Base-by-base conservation (phyloP, 2,113 vertebrate species). In the Irena cyanogastra region DNA sequence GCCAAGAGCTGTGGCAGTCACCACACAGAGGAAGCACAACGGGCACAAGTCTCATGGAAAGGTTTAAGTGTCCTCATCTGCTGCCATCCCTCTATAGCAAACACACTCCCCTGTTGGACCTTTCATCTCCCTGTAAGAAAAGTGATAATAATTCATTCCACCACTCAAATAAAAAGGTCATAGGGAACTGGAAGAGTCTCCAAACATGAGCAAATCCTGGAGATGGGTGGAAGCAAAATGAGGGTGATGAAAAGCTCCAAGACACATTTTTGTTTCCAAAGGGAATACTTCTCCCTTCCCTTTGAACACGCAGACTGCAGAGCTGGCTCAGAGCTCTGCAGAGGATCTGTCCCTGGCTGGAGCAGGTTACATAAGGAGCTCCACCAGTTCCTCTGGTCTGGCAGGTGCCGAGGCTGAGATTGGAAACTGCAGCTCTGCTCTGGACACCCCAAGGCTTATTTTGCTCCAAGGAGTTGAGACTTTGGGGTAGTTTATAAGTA, bases 311-410 rank as follows among this genome's bases (percentile, higher is more conserved):
- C 83, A 2, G 5, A 89, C 90, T 91, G 95, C 96, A 95, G 95
- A 76, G 85, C 70, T 41, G 83, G 94, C 94, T 93, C 19, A 2
- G 52, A 93, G 96, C 92, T 94, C 94, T 95, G 93, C 90, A 22
- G 96, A 96, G 93, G 95, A 93, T 88, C 82, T 93, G 92, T 61
- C 91, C 94, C 91, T 93, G 21, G 78, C 96, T 79, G 93, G 82
- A 88, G 57, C 72, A 76, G 66, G 53, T 94, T 95, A 93, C 82
- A 71, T 91, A 94, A 94, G 82, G 42, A 76, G 77, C 89, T 85
- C 82, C 44, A 21, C 5, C 81, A 91, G 93, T 84, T 94, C 84
- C 95, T 77, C 90, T 19, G 1, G 66, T 74, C 95, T 97, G 96
- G 68, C 96, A 90, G 92, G 93, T 44, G 16, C 82, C 27, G 54